A percentile compares a stretch with the other conserved stretches of the same genome.
Conservation (phyloP, 2,888 invertebrate genomes). For the Bombyx huttoni region DNA sequence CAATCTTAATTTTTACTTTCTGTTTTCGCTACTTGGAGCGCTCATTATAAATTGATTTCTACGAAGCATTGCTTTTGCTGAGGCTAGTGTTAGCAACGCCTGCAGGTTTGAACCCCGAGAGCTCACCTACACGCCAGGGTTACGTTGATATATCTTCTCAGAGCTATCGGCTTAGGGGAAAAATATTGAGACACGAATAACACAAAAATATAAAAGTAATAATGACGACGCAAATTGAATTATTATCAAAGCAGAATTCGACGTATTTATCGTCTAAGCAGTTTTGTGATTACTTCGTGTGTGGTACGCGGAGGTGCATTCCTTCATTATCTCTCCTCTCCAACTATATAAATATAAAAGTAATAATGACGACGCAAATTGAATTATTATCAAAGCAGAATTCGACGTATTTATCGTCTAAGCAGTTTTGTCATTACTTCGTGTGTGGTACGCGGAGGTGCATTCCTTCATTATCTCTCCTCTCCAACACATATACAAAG, state of each 20-base stretch:
- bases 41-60: too few species aligned
- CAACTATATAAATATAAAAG: too few species aligned
- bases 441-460: slow-evolving; percentile 22
- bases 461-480: slow-evolving; percentile 20
- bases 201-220: too few species aligned
- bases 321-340: slow-evolving; percentile 18
- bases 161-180: too few species aligned
- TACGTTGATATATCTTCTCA: too few species aligned
- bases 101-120: too few species aligned
- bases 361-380: too few species aligned
- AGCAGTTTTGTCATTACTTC: slow-evolving; percentile 20
- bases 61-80: too few species aligned
- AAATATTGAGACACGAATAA: too few species aligned
- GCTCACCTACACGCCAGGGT: too few species aligned
- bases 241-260: not conserved
- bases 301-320: slow-evolving; percentile 16
- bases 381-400: not conserved
- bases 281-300: slow-evolving; percentile 27
- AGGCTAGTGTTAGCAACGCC: too few species aligned
- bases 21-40: not conserved
- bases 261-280: not conserved
- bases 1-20: not conserved
- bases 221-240: too few species aligned
- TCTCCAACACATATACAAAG: slow-evolving; percentile 7
- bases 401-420: not conserved